These are phyloP conservation scores for Progne subis DNA, from an alignment of 2,113 vertebrate species.

Conservation along the genomic window DNA sequence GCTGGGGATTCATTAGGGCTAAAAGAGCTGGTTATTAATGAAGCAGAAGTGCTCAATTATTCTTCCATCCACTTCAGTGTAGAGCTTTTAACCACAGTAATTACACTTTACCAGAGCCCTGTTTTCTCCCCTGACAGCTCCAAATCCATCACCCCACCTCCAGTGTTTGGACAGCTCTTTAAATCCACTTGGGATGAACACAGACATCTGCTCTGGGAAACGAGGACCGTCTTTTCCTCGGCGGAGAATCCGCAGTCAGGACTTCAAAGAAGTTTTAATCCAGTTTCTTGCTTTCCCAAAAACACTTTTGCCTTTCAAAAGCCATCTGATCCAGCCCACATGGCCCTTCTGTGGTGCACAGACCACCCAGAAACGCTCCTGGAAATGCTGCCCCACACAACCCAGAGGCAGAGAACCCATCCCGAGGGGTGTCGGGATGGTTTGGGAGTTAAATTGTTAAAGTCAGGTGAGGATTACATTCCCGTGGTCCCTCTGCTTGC, in stretches of 20 bases:
- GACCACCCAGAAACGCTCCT: conserved; percentile 59
- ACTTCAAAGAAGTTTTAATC: conserved; percentile 53
- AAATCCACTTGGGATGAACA: conserved; percentile 30
- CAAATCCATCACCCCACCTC: conserved; percentile 59
- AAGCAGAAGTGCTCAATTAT: conserved; percentile 65
- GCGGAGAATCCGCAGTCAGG: background rate
- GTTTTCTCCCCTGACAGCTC: conserved; percentile 51
- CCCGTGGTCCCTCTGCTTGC: background rate
- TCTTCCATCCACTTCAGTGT: conserved; percentile 33
- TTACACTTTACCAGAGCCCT: background rate
- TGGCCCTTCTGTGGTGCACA: conserved; percentile 14
- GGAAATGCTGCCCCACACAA: background rate
- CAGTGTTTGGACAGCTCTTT: conserved; percentile 66
- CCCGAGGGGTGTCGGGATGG: background rate
- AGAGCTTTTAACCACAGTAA: conserved; percentile 54
- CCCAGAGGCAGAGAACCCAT: background rate
- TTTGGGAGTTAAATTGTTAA: background rate
- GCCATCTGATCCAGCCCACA: conserved; percentile 61
- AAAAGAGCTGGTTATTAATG: conserved; percentile 57
- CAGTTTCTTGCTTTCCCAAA: conserved; percentile 34
- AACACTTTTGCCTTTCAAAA: conserved; percentile 43
- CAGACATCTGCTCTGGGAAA: conserved; percentile 4
- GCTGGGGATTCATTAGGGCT: conserved; percentile 46
- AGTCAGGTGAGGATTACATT: background rate
- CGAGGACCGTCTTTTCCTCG: background rate